Evolutionary conservation across 2,113 vertebrate genomes (phyloP).

Genomic region (Saccopteryx leptura): DNA sequence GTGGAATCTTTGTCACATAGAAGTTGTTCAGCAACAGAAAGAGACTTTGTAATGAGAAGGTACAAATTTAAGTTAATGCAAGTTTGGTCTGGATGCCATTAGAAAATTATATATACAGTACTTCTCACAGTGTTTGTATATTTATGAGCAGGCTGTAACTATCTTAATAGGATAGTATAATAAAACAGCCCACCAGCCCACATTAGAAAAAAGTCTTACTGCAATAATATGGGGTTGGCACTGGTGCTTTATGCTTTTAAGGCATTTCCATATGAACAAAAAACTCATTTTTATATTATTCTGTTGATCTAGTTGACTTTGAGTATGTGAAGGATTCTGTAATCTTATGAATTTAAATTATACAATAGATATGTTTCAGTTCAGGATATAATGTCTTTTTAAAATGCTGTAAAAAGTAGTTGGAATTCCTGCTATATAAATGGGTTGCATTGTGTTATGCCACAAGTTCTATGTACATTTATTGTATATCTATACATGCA

Average conservation of each 20-base stretch:
- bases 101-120: constrained; percentile 11
- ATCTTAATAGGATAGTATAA: constrained; percentile 15
- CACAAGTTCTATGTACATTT: constrained; percentile 83
- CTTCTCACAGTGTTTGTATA: constrained; percentile 49
- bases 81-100: constrained; percentile 66
- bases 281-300: constrained; percentile 66
- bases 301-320: constrained; percentile 42
- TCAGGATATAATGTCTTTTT: constrained; percentile 60
- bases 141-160: constrained; percentile 53
- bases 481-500: constrained; percentile 75
- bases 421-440: constrained; percentile 37
- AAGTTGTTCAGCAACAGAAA: constrained; percentile 90
- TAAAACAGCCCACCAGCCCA: background rate
- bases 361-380: constrained; percentile 45
- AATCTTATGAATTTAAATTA: constrained; percentile 57
- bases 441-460: constrained; percentile 59
- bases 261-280: constrained; percentile 40
- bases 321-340: constrained; percentile 49
- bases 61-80: constrained; percentile 66
- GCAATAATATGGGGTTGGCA: constrained; percentile 16
- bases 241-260: constrained; percentile 50
- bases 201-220: constrained; percentile 23
- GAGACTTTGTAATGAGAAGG: constrained; percentile 84
- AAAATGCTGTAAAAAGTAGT: constrained; percentile 29
- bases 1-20: constrained; percentile 76